phyloP scores from a whole-genome alignment of 2,888 invertebrate genomes.

The Tetanocera ferruginea region DNA sequence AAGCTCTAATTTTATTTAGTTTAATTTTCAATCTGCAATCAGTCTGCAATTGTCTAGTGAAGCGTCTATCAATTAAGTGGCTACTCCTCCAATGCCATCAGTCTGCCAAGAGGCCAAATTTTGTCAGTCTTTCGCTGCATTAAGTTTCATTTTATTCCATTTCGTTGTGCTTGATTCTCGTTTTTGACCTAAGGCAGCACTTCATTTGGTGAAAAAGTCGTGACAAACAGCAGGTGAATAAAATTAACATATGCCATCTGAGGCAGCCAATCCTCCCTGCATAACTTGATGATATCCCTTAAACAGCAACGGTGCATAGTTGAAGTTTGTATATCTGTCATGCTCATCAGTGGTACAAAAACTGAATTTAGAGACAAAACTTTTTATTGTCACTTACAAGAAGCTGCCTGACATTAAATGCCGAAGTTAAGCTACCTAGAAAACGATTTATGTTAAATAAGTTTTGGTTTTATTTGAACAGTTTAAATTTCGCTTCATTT shows the following conservation, averaged over 20 bases:
- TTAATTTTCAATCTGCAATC: too few relatives aligned
- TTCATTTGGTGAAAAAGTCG: conserved; percentile 7
- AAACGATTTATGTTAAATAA: too few relatives aligned
- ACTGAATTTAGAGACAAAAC: background rate
- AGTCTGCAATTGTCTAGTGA: background rate
- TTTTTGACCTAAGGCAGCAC: background rate
- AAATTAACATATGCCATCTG: conserved; percentile 26
- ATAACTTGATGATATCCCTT: background rate
- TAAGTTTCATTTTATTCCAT: background rate
- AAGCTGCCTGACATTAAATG: too few relatives aligned
- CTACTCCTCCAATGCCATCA: background rate
- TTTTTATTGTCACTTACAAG: too few relatives aligned
- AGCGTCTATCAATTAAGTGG: background rate
- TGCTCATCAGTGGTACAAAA: background rate
- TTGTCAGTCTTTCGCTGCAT: too few relatives aligned
- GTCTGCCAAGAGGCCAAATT: background rate
- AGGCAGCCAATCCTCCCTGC: background rate
- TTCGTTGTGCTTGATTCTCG: background rate
- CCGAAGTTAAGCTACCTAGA: too few relatives aligned
- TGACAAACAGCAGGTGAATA: conserved; percentile 32
- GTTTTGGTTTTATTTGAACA: too few relatives aligned
- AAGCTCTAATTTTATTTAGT: too few relatives aligned
- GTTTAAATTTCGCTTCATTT: too few relatives aligned
- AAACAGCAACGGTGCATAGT: background rate
- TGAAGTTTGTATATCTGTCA: background rate